A percentile compares a stretch with the other conserved stretches of the same genome.
These are phyloP conservation scores for Drosophila lowei DNA, from an alignment of 1,140 invertebrate species.

Conservation along the genomic window DNA sequence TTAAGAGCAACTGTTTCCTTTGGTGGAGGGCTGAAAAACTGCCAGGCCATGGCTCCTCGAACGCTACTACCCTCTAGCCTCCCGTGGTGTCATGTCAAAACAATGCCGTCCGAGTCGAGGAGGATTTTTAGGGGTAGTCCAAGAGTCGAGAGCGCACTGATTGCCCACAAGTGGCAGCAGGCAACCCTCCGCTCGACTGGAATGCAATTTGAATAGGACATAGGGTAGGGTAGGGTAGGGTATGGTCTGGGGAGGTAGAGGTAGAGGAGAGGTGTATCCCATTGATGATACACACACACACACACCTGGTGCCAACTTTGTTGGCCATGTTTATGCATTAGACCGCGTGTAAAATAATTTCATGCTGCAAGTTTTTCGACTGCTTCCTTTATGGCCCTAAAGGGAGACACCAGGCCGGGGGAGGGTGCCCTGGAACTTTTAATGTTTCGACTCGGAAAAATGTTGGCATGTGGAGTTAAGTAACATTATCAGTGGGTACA, in stretches of 20 bases:
- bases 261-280: background rate
- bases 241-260: background rate
- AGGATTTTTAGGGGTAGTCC: slow-evolving; percentile 50
- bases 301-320: slow-evolving; percentile 64
- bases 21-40: slow-evolving; percentile 36
- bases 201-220: slow-evolving; percentile 54
- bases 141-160: slow-evolving; percentile 46
- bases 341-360: slow-evolving; percentile 66
- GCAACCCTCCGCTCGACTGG: slow-evolving; percentile 34
- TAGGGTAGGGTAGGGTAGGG: slow-evolving; percentile 7
- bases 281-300: slow-evolving; percentile 23
- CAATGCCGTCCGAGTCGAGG: slow-evolving; percentile 61
- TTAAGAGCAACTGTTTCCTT: slow-evolving; percentile 66
- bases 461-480: slow-evolving; percentile 80
- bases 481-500: slow-evolving; percentile 56
- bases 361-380: slow-evolving; percentile 53
- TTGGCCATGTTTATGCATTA: slow-evolving; percentile 78
- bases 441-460: slow-evolving; percentile 57
- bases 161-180: slow-evolving; percentile 67
- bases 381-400: slow-evolving; percentile 70
- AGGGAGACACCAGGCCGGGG: slow-evolving; percentile 26
- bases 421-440: slow-evolving; percentile 33
- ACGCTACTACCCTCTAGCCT: slow-evolving; percentile 15
- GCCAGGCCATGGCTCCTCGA: background rate
- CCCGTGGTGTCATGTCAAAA: slow-evolving; percentile 74